Conservation (phyloP, 1,140 invertebrate genomes). For the Agrypnia vestita region DNA sequence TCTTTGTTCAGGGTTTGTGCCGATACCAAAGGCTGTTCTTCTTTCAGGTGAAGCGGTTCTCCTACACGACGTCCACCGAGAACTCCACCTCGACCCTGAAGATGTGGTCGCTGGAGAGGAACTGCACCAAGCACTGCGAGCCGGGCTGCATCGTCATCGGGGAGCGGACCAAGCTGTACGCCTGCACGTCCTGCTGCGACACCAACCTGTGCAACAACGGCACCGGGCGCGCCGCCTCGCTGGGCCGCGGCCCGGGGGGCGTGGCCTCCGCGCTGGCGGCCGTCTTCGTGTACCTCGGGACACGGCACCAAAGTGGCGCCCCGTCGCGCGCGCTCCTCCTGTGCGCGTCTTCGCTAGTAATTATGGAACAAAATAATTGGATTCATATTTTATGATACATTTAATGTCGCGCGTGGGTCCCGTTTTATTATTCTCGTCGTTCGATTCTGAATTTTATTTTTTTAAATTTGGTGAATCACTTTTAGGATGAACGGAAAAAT, state of each 20-base stretch:
- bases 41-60: conserved; percentile 85
- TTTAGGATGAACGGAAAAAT: too few species aligned
- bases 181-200: conserved; percentile 87
- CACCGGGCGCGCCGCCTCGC: conserved; percentile 67
- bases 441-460: too few species aligned
- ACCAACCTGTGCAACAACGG: conserved; percentile 85
- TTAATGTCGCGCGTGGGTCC: background rate
- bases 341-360: conserved; percentile 9
- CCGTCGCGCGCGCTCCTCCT: background rate
- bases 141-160: conserved; percentile 89
- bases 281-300: conserved; percentile 12
- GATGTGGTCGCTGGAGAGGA: conserved; percentile 87
- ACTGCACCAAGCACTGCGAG: conserved; percentile 87
- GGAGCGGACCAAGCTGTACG: conserved; percentile 88
- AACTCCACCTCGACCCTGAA: conserved; percentile 82
- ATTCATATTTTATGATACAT: conserved; percentile 37
- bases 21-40: background rate
- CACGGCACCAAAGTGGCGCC: conserved; percentile 13
- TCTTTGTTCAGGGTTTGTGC: too few species aligned
- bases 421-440: too few species aligned
- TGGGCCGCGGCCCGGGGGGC: background rate
- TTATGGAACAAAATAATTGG: conserved; percentile 9
- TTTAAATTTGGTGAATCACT: too few species aligned
- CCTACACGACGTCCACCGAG: conserved; percentile 86
- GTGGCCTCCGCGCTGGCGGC: conserved; percentile 12